Conservation (phyloP, 2,797 vertebrate species). For the Leuciscus waleckii region DNA sequence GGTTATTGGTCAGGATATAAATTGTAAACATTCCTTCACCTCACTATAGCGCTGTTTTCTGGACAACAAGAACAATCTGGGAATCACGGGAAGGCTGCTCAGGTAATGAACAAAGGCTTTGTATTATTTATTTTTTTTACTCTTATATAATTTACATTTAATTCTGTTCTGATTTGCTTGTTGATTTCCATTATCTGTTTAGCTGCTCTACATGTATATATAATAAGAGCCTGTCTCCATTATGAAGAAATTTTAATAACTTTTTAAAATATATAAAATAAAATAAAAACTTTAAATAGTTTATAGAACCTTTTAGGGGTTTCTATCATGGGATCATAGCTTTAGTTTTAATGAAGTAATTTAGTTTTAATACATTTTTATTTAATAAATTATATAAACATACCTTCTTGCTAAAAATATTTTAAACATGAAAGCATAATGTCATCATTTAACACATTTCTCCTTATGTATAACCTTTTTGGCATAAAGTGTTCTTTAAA, state of each 20-base stretch:
- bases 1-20: constrained; percentile 47
- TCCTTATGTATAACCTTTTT: background rate
- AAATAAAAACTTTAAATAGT: too few species aligned
- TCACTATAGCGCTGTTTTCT: background rate
- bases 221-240: background rate
- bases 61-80: constrained; percentile 8
- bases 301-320: background rate
- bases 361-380: background rate
- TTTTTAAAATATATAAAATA: too few species aligned
- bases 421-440: background rate
- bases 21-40: background rate
- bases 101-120: constrained; percentile 41
- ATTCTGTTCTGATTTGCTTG: background rate
- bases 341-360: background rate
- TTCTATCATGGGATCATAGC: background rate
- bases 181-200: background rate
- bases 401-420: background rate
- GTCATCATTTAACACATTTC: background rate
- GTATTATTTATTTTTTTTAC: background rate
- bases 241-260: background rate
- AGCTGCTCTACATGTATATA: background rate
- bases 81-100: background rate
- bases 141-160: background rate
- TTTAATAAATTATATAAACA: background rate
- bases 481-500: background rate